A percentile compares a stretch with the other conserved stretches of the same genome.
Conservation (phyloP, 1,140 invertebrate genomes). For the Parasteatoda tepidariorum region DNA sequence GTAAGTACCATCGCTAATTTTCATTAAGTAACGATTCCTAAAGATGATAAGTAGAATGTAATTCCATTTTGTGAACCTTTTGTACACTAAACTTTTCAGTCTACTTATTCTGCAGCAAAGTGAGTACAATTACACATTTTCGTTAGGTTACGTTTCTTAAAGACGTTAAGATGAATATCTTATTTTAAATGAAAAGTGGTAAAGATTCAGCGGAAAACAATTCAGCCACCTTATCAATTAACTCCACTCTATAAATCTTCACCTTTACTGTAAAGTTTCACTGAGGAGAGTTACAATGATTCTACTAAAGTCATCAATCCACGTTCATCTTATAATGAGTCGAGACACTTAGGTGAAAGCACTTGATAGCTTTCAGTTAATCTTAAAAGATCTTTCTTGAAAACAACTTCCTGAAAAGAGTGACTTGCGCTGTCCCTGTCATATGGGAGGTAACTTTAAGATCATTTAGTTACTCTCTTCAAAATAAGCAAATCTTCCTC, state of each 20-base stretch:
- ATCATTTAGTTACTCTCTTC: conserved; percentile 35
- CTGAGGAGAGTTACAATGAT: neutral
- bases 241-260: neutral
- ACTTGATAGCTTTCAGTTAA: conserved; percentile 12
- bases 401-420: conserved; percentile 10
- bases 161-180: too few species aligned
- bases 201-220: neutral
- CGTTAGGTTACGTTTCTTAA: too few species aligned
- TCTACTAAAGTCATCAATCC: conserved; percentile 14
- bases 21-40: too few species aligned
- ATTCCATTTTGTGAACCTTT: too few species aligned
- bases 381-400: conserved; percentile 29
- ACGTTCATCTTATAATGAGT: conserved; percentile 25
- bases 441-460: conserved; percentile 44
- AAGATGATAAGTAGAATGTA: too few species aligned
- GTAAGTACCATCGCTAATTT: too few species aligned
- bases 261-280: neutral
- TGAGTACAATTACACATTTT: too few species aligned
- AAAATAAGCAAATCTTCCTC: conserved; percentile 54
- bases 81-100: too few species aligned
- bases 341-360: conserved; percentile 6
- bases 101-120: too few species aligned
- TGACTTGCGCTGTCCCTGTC: conserved; percentile 32
- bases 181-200: too few species aligned
- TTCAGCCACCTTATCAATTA: neutral